Evolutionary conservation across 2,113 vertebrate genomes (phyloP).

Genomic region (Ciconia maguari): DNA sequence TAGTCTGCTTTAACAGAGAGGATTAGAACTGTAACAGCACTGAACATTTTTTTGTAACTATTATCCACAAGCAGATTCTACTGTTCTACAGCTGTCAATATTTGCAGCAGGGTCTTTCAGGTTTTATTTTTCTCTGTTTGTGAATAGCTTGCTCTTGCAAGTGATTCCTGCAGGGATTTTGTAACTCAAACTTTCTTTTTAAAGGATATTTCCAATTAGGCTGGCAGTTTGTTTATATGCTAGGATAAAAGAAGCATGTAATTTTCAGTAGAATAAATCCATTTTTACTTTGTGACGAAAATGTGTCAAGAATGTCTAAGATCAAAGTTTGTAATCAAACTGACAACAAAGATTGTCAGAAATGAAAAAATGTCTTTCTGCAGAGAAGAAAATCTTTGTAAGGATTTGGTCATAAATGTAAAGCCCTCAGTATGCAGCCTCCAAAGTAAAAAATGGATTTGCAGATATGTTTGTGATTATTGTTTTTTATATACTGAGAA

Average conservation of each 20-base stretch:
- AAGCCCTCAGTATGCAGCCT: not conserved
- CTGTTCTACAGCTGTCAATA: not conserved
- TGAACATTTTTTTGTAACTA: not conserved
- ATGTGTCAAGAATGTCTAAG: not conserved
- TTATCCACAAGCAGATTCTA: not conserved
- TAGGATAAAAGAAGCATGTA: not conserved
- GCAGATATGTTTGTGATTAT: not conserved
- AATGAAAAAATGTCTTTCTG: not conserved
- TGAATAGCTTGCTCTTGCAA: not conserved
- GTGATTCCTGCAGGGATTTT: conserved; percentile 20
- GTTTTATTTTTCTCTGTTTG: not conserved
- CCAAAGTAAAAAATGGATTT: not conserved
- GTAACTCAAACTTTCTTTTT: not conserved
- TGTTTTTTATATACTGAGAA: not conserved
- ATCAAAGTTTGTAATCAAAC: not conserved
- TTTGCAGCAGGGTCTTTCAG: not conserved
- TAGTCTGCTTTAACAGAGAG: not conserved
- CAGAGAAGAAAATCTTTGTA: not conserved
- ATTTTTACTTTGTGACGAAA: not conserved
- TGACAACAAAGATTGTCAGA: not conserved
- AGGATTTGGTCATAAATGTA: not conserved
- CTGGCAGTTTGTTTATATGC: not conserved
- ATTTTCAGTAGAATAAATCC: not conserved
- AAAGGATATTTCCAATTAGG: not conserved
- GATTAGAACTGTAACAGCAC: not conserved